Evolutionary conservation across 2,797 vertebrate genomes (phyloP).

Genomic region (Acanthurus leucopareius): DNA sequence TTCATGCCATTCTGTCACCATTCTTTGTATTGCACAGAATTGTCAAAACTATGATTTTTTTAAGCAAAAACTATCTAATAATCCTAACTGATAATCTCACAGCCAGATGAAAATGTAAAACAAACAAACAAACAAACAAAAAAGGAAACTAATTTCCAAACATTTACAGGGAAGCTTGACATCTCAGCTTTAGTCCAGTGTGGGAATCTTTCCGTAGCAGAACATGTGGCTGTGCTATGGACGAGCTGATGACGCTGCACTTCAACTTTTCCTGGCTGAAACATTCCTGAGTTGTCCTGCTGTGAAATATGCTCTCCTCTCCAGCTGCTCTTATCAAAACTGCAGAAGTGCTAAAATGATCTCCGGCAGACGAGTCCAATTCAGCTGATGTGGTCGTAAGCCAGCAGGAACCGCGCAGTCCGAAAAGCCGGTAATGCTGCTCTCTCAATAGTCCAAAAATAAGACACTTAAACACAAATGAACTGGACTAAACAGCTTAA

Average conservation of each 20-base stretch:
- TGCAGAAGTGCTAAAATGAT: conserved; percentile 63
- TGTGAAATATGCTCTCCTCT: conserved; percentile 68
- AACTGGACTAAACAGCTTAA: conserved; percentile 38
- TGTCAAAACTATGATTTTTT: conserved; percentile 39
- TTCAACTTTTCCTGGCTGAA: conserved; percentile 74
- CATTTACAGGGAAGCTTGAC: conserved; percentile 30
- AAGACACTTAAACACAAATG: conserved; percentile 68
- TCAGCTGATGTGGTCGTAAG: conserved; percentile 50
- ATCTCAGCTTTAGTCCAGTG: conserved; percentile 23
- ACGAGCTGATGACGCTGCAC: conserved; percentile 39
- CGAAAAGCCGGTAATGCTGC: conserved; percentile 28
- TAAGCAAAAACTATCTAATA: conserved; percentile 34
- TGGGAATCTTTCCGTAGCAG: conserved; percentile 26
- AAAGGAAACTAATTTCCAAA: conserved; percentile 1
- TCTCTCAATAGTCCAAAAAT: conserved; percentile 47
- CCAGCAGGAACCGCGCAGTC: conserved; percentile 52
- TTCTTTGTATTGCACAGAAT: conserved; percentile 73
- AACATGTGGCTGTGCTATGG: conserved; percentile 32
- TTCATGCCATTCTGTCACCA: conserved; percentile 60
- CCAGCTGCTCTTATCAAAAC: conserved; percentile 78
- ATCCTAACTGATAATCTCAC: conserved; percentile 38
- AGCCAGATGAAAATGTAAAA: conserved; percentile 22
- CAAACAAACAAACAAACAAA: conserved; percentile 3
- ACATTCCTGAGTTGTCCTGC: conserved; percentile 76
- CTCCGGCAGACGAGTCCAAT: conserved; percentile 49